Evolutionary conservation across 2,113 vertebrate genomes (phyloP).

Genomic region (Tamias sibiricus): DNA sequence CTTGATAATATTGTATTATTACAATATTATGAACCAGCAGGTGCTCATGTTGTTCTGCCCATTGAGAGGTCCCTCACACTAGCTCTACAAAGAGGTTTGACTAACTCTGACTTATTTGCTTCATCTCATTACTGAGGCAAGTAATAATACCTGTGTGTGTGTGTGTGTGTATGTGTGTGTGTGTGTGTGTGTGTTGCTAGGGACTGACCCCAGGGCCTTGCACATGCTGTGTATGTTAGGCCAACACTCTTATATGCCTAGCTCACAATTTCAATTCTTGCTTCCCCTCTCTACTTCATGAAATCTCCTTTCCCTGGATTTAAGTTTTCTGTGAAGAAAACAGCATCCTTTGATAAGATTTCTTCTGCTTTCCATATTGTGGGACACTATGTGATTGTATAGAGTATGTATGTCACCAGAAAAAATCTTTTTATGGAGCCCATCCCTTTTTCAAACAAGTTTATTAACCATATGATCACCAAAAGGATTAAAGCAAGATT

Average conservation of each 20-base stretch:
- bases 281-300: background rate
- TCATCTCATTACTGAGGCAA: background rate
- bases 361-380: background rate
- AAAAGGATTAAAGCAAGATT: background rate
- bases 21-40: background rate
- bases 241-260: background rate
- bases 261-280: background rate
- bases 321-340: background rate
- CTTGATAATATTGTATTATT: background rate
- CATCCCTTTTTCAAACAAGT: background rate
- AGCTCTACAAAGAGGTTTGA: background rate
- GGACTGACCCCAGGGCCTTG: background rate
- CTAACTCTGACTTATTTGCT: background rate
- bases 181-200: no score
- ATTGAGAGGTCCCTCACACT: fast-evolving
- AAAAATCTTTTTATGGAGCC: background rate
- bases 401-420: no score
- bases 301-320: background rate
- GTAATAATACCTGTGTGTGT: background rate
- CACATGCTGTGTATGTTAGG: background rate
- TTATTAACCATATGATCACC: background rate
- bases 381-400: background rate
- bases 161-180: no score
- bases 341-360: background rate
- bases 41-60: background rate